Evolutionary conservation across 1,140 invertebrate genomes (phyloP), one percentile per base, ranked within the genome.

Genomic region (Arctopsyche grandis): DNA sequence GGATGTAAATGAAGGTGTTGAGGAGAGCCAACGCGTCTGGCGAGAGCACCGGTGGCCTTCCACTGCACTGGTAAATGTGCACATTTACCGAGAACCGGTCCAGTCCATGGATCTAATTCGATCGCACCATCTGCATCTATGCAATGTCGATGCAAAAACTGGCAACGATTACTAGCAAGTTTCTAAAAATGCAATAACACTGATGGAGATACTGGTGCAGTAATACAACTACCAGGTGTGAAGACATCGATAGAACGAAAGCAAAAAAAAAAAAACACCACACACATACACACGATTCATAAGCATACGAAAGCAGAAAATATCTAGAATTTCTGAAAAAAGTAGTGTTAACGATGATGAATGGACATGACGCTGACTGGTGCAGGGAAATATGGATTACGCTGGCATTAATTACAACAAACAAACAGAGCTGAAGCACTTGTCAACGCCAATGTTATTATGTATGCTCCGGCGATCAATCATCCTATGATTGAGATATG

Each of bases 1-100:
- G 19, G 43, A 73, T 73, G 69, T 19, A 73, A 69, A 69, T 29
- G 66, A 69, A 73, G 69, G 69, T 66, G 63, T 66, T 66, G 22
- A 21, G 12, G 63, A 22, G 63, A 73, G 69, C 29, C 69, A 5
- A 16, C 0, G 26, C 12, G 69, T 73, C 69, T 73, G 69, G 69
- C 69, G 14, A 26, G 69, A 38, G 5, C 69, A 26, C 48, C 48
- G 48, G 48, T 52, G 16, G 48, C 48, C 48, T 52, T 52, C 48
- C 44, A 14, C n/a, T n/a, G n/a, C n/a, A n/a, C n/a, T n/a, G 29
- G 48, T 52, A 52, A 52, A 4, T n/a, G 48, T 19, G 48, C 9
- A 60, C 56, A 19, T 19, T 60, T 60, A 21, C 56, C 16, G 21
- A 60, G 56, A 19, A 21, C 16, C 16, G 21, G 21, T 19, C 56